These are phyloP conservation scores for Abrostola tripartita DNA, from an alignment of 2,888 invertebrate genomes.

Conservation along the genomic window DNA sequence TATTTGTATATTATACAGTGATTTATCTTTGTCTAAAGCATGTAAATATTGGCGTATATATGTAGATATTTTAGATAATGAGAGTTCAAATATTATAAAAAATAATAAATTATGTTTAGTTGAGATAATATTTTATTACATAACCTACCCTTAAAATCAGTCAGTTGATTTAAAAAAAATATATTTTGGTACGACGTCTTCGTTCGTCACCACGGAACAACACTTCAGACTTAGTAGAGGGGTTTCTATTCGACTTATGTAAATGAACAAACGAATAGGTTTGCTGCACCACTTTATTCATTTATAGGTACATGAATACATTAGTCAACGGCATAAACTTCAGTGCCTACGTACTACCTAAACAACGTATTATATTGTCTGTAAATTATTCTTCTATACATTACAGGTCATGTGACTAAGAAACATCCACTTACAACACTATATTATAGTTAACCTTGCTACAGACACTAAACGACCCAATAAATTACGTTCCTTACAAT, in stretches of 20 bases:
- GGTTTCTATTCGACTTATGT: background rate
- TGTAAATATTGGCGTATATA: constrained; percentile 84
- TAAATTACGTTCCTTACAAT: constrained; percentile 52
- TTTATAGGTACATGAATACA: constrained; percentile 83
- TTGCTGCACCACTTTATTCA: constrained; percentile 83
- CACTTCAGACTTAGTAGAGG: too few relatives aligned
- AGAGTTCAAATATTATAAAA: constrained; percentile 87
- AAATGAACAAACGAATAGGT: constrained; percentile 48
- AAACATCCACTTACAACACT: constrained; percentile 70
- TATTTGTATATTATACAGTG: constrained; percentile 83
- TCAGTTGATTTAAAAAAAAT: too few relatives aligned
- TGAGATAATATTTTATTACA: constrained; percentile 65
- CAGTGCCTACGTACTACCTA: constrained; percentile 87
- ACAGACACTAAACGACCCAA: constrained; percentile 55
- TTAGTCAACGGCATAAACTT: constrained; percentile 87
- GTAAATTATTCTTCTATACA: constrained; percentile 81
- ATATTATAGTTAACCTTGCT: constrained; percentile 57
- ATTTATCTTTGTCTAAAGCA: constrained; percentile 80
- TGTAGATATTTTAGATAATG: constrained; percentile 87
- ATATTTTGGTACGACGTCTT: too few relatives aligned
- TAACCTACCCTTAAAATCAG: constrained; percentile 16
- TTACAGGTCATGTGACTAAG: constrained; percentile 76
- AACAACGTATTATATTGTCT: constrained; percentile 86
- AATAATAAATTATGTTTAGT: constrained; percentile 87
- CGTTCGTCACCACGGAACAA: too few relatives aligned